These are phyloP conservation scores for Dysdera silvatica DNA, from an alignment of 1,140 invertebrate species.

Conservation along the genomic window DNA sequence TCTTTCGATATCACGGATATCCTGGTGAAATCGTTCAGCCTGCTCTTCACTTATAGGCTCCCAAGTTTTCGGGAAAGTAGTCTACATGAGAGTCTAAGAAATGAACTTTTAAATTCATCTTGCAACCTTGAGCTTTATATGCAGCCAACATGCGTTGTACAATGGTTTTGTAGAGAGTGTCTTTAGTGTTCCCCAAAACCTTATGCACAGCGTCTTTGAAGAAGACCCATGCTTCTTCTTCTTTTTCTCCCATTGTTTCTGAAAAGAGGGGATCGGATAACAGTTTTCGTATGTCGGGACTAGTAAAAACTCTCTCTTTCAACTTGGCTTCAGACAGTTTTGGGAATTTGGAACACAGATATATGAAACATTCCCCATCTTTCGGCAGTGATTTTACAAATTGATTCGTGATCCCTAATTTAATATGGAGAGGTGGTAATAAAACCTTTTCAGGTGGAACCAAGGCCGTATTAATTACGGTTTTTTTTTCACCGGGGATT, in stretches of 20 bases:
- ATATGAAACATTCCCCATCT: constrained; percentile 37
- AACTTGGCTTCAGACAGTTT: constrained; percentile 33
- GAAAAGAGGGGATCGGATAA: constrained; percentile 25
- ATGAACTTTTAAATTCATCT: constrained; percentile 30
- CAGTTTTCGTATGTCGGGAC: constrained; percentile 28
- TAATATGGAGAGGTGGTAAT: constrained; percentile 39
- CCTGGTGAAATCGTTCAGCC: constrained; percentile 30
- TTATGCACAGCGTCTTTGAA: constrained; percentile 21
- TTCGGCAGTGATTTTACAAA: constrained; percentile 39
- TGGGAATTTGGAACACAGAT: constrained; percentile 37
- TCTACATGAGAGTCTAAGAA: constrained; percentile 31
- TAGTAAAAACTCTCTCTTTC: constrained; percentile 24
- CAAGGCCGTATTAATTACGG: constrained; percentile 15
- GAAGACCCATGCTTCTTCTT: constrained; percentile 20
- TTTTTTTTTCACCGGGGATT: constrained; percentile 12
- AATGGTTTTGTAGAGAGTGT: constrained; percentile 5
- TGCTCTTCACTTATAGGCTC: constrained; percentile 29
- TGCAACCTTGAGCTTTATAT: neutral
- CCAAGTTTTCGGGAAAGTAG: constrained; percentile 26
- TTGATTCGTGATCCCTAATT: constrained; percentile 41
- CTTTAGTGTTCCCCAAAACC: constrained; percentile 25
- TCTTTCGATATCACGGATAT: constrained; percentile 24
- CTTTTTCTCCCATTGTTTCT: constrained; percentile 17
- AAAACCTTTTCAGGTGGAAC: constrained; percentile 34
- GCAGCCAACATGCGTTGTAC: constrained; percentile 20